Evolutionary conservation across 2,113 vertebrate genomes (phyloP), one percentile per base, ranked within the genome.

Genomic region (Platanista minor): DNA sequence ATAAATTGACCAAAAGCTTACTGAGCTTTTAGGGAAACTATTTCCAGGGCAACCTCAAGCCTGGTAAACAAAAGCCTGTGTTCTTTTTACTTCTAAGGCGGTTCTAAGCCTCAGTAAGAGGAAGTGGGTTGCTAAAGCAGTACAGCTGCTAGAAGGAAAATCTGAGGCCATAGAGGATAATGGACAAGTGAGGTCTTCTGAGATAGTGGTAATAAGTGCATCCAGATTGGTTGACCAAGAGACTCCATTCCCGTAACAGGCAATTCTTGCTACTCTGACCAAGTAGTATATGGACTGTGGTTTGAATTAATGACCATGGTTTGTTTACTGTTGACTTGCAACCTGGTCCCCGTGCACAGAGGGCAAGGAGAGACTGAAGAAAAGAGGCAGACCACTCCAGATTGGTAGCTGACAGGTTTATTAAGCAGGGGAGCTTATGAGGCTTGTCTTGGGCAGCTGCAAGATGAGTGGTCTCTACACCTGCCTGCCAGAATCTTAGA

Each of bases 11-110:
- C 7, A 18, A 72, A 87, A 81, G 12, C 46, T 91, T 77, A 71
- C 18, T 66, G 71, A 88, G 13, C n/a, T 93, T 96, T 86, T 81
- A 87, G 84, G 49, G 61, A 92, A 92, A 72, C 61, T 64, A 77
- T 59, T 92, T 92, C 17, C 10, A 85, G 66, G 59, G 46, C 90
- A 82, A 77, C 29, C 62, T 94, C 17, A 83, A 88, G 62, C 18
- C 71, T 87, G 46, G 18, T 71, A n/a, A 59, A 72, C 6, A 54
- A 62, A 86, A 84, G 41, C 33, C 62, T 64, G 3, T 83, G 13
- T 80, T 67, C 5, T 62, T 80, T 39, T 80, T 31, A 36, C 49
- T 69, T 94, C 62, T 62, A 39, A 74, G 52, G 46, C 23, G 80
- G 10, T 89, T 83, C 14, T 85, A 74, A 85, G 52, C 36, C 46